Evolutionary conservation across 2,113 vertebrate genomes (phyloP), one percentile per base, ranked within the genome.

Genomic region (Proterorhinus semilunaris): DNA sequence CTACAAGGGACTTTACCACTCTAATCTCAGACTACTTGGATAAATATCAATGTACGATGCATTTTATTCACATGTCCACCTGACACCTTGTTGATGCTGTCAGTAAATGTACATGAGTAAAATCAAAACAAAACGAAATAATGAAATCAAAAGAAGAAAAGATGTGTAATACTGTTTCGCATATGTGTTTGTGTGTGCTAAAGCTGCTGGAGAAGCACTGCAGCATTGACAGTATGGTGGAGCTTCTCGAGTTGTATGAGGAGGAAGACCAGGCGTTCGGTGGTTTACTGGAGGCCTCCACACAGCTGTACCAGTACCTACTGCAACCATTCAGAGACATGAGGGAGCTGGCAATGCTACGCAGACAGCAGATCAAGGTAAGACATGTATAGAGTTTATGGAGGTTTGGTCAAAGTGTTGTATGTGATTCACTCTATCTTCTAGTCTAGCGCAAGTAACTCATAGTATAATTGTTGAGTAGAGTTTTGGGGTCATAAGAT

Each of bases 311-410:
- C 82, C 98, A 99, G 89, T 99, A 98, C 79, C 91, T 99, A 69
- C 90, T 99, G 46, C 98, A 99, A 76, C 98, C 98, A 13, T 99
- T 99, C 86, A 91, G 97, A 90, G 97, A 99, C 89, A 99, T 99
- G 96, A 92, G 98, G 68, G 98, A 99, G 65, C 94, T 99, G 7
- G 96, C 98, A 0, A 99, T 98, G 97, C 94, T 99, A 21, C 93
- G 96, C 84, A 92, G 96, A 83, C 98, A 99, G 75, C 98, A 98
- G 88, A 98, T 99, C 87, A 99, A 99, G 96, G 98, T 99, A 92
- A 71, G 27, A 36, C 27, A 36, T 36, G 2, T 36, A 5, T 36
- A 36, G 27, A 36, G 3, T 21, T 21, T 21, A 21, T 36, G 27
- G 3, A 36, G 27, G 2, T 36, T 36, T 36, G 27, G 4, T 36